Base-by-base conservation (phyloP, 2,113 vertebrate species). In the Nestor notabilis region DNA sequence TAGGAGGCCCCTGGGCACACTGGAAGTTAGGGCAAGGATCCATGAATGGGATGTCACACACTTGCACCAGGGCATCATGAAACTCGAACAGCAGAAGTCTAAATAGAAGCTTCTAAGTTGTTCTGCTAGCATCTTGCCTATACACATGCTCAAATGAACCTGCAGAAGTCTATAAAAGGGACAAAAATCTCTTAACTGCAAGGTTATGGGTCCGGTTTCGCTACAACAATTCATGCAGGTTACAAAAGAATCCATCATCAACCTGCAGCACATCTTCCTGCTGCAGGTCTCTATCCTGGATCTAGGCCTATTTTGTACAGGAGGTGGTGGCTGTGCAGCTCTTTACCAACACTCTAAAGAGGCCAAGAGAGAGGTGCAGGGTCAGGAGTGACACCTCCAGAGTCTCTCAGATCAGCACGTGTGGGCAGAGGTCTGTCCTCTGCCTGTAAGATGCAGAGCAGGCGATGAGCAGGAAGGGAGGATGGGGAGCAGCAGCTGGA, bases 11-110 rank as follows among this genome's bases (percentile, higher is more conserved):
- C 70, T 39, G 27, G 83, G 79, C 7, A 66, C 7, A 50, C 61
- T 87, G 77, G 77, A 89, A 75, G 85, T 79, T 70, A 61, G 80
- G 86, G 87, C 92, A 72, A n/a, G 47, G 86, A 92, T 60, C 75
- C 5, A 2, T 6, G 17, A 44, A 29, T 23, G 68, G 64, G 90
- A 58, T 60, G 79, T 70, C 69, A 69, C 80, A 75, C 37, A 3
- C 33, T 70, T 70, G 77, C 74, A 77, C 80, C 61, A 75, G 52
- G 60, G 87, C 83, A 69, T 6, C 33, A 12, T 1, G 49, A 64
- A 74, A 87, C 28, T 50, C 52, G 46, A 52, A 66, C 50, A 71
- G 90, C 80, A 91, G 39, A 82, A 37, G 69, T 37, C 64, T 41
- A 28, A 47, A 83, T 3, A 56, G 80, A 71, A 94, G 81, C 61